Conservation (phyloP, 2,888 invertebrate genomes). For the Calliopum simillimum region DNA sequence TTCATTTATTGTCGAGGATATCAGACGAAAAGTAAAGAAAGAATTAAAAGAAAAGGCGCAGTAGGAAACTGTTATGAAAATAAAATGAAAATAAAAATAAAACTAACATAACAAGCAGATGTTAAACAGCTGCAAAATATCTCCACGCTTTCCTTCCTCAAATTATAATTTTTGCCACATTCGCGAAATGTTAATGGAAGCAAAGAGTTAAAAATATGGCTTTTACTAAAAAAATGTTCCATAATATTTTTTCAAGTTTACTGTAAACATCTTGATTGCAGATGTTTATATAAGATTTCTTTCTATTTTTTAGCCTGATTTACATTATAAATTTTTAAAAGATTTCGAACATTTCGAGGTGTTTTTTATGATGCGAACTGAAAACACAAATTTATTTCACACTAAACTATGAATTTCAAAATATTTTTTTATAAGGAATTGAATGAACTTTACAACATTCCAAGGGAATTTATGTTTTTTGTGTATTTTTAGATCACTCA, state of each 20-base stretch:
- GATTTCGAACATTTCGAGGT: too few species aligned
- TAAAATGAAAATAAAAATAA: conserved; percentile 8
- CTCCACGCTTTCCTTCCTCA: too few species aligned
- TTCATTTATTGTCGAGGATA: not conserved
- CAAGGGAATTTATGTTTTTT: too few species aligned
- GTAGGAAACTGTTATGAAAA: conserved; percentile 28
- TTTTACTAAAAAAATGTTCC: not conserved
- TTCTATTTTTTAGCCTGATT: not conserved
- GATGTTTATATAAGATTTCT: not conserved
- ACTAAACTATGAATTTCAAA: too few species aligned
- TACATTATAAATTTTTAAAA: too few species aligned
- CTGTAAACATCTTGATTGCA: conserved; percentile 12
- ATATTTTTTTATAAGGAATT: too few species aligned
- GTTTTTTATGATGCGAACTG: too few species aligned
- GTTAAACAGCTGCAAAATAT: conserved; percentile 44
- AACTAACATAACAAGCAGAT: conserved; percentile 35
- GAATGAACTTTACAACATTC: too few species aligned
- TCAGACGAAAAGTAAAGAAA: not conserved
- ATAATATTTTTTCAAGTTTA: not conserved
- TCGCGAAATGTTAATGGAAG: conserved; percentile 4
- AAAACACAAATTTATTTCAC: too few species aligned
- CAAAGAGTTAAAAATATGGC: not conserved
- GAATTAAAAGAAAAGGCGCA: conserved; percentile 23
- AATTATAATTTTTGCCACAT: not conserved
- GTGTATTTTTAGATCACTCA: too few species aligned